phyloP scores from a whole-genome alignment of 2,888 invertebrate species.

The Ametastegia equiseti region DNA sequence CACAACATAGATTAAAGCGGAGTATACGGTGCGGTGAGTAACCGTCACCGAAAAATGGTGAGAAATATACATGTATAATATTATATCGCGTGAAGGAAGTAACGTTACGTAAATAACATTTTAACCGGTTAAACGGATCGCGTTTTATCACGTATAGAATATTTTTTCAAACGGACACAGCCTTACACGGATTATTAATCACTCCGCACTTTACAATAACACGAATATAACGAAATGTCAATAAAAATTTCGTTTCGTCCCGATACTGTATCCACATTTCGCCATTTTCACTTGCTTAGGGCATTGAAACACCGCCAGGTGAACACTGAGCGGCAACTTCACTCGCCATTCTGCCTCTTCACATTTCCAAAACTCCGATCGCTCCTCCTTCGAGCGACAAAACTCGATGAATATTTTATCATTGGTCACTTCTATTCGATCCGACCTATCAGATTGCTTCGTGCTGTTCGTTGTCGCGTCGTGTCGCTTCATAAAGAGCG shows the following conservation, averaged over 20 bases:
- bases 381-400: no score
- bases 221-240: constrained; percentile 29
- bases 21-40: constrained; percentile 26
- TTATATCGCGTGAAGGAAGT: neutral
- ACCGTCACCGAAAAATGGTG: constrained; percentile 43
- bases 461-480: no score
- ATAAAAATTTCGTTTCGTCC: constrained; percentile 24
- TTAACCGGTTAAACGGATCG: neutral
- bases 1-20: neutral
- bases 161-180: neutral
- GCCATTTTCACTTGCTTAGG: constrained; percentile 17
- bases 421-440: no score
- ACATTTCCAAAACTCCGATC: no score
- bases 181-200: neutral
- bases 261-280: constrained; percentile 33
- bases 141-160: neutral
- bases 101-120: constrained; percentile 36
- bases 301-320: neutral
- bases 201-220: neutral
- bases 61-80: no score
- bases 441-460: no score
- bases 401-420: no score
- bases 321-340: neutral
- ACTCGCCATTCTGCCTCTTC: neutral
- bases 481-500: no score